Conservation (phyloP, 2,113 vertebrate genomes). For the Upupa epops region DNA sequence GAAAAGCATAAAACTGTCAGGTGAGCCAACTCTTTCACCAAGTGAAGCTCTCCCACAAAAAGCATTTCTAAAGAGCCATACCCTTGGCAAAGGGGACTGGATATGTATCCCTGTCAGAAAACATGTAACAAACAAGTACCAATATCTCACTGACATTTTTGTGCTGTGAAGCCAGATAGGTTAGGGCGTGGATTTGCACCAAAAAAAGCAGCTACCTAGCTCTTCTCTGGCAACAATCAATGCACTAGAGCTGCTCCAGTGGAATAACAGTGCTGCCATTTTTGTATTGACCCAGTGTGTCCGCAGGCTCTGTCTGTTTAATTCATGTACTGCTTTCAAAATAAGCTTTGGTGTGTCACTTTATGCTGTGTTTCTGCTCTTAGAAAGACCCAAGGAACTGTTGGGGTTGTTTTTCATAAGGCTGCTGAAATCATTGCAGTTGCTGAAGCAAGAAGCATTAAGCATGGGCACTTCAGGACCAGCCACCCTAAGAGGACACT, state of each 20-base stretch:
- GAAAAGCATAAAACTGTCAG: neutral
- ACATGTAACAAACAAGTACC: neutral
- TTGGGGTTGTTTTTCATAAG: neutral
- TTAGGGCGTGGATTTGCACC: neutral
- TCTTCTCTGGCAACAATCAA: constrained; percentile 15
- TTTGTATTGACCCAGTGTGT: constrained; percentile 9
- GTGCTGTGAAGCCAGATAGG: neutral
- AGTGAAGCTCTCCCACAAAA: neutral
- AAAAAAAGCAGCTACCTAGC: neutral
- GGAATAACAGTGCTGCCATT: neutral
- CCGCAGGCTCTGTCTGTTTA: neutral
- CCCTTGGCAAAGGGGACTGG: neutral
- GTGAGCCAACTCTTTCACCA: neutral
- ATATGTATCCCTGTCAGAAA: neutral
- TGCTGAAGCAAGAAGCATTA: neutral
- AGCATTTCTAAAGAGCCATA: neutral
- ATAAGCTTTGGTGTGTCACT: neutral
- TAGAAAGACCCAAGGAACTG: neutral
- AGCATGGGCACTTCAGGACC: neutral
- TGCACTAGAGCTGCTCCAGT: neutral
- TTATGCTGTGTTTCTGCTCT: neutral
- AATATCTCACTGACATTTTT: neutral
- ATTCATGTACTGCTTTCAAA: neutral
- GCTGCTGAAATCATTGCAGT: neutral
- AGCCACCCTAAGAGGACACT: neutral